These are phyloP conservation scores for Leptobrachium leishanense DNA, from an alignment of 2,113 vertebrate genomes.

Conservation along the genomic window DNA sequence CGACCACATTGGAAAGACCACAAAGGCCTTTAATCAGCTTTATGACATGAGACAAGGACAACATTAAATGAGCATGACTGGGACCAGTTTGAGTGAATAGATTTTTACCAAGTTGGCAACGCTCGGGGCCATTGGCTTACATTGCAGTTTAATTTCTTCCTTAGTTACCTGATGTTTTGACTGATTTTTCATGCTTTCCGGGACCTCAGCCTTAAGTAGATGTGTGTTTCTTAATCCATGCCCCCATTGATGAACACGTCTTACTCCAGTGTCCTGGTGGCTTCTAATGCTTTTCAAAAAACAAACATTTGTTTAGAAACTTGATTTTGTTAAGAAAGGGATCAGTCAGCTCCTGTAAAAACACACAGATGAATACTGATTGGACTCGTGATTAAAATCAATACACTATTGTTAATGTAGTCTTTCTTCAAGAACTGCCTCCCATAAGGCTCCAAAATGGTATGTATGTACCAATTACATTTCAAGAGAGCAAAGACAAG, in stretches of 20 bases:
- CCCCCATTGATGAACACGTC: not conserved
- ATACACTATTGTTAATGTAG: too few relatives aligned
- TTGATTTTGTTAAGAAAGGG: too few relatives aligned
- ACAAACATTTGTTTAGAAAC: too few relatives aligned
- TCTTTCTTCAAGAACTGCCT: too few relatives aligned
- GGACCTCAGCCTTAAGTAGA: not conserved
- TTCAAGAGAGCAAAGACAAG: too few relatives aligned
- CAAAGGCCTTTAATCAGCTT: conserved; percentile 36
- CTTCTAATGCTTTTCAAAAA: too few relatives aligned
- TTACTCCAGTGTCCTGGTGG: not conserved
- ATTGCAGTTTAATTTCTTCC: not conserved
- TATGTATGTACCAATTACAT: too few relatives aligned
- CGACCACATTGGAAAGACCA: conserved; percentile 41
- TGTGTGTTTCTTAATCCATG: not conserved
- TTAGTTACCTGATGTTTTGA: conserved; percentile 30
- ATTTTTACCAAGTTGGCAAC: conserved; percentile 1
- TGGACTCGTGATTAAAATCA: too few relatives aligned
- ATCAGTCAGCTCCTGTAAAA: not conserved
- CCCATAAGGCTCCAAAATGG: too few relatives aligned
- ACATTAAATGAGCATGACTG: conserved; percentile 30
- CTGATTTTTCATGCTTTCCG: not conserved
- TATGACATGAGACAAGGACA: conserved; percentile 38
- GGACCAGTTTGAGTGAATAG: conserved; percentile 15
- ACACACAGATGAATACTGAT: too few relatives aligned
- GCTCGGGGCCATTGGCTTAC: not conserved